Base-by-base conservation (phyloP, 2,113 vertebrate genomes). In the Uria aalge region DNA sequence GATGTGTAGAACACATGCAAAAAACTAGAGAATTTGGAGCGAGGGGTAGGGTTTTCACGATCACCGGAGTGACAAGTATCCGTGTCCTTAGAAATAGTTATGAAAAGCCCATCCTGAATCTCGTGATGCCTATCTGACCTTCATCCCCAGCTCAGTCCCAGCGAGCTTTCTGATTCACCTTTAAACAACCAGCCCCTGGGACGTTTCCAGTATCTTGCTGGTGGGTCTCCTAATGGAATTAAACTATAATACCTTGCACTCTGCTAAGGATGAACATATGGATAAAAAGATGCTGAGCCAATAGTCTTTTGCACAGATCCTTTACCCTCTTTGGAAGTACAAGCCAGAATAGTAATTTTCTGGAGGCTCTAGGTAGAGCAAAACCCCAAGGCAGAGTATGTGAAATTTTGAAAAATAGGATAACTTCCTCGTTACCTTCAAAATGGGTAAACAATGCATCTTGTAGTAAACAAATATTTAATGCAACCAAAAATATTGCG, bases 191-290 rank as follows among this genome's bases (percentile, higher is more conserved):
- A 74, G 43, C 56, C 36, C 48, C 90, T 95, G 88, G 92, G 88
- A 81, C 0, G 2, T 34, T 92, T 88, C 90, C 85, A 90, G 79
- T 72, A 2, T 60, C 60, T 36, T 77, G 34, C 83, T 91, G 83
- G 83, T 91, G 91, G 64, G 73, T 81, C 53, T 92, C 48, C 64
- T 94, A 75, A 94, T 89, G 83, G 92, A 93, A 95, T 96, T 95
- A 92, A 94, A 78, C 83, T 78, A 0, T 43, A 77, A 77, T 85
- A 72, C 47, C 48, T 92, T 84, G 34, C 24, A 41, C 43, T 77
- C 56, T 68, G 52, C 43, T 86, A 60, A 30, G 79, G 40, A 27
- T 87, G 52, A 87, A 72, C 5, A 5, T 66, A 55, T 43, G 69
- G 76, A 62, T 85, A 55, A 91, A 94, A 96, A 95, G 41, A 64